phyloP scores from a whole-genome alignment of 2,888 invertebrate species.

The Chalcis sispes region DNA sequence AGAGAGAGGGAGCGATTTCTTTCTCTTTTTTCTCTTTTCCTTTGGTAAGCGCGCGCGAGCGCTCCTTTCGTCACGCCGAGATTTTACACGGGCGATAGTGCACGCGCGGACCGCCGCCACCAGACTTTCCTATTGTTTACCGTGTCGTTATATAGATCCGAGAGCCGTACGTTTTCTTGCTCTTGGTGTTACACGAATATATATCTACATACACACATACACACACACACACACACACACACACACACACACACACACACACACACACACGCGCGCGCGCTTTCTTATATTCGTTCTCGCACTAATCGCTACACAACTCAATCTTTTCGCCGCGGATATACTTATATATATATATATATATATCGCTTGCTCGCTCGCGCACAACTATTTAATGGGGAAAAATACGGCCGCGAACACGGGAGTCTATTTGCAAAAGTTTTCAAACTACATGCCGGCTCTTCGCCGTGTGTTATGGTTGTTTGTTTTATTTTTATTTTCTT shows the following conservation, averaged over 20 bases:
- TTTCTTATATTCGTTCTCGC: no score
- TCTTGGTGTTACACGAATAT: no score
- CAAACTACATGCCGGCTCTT: not conserved
- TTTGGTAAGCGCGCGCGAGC: not conserved
- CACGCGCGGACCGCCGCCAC: not conserved
- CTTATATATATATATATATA: no score
- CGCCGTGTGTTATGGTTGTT: no score
- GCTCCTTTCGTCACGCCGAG: constrained; percentile 51
- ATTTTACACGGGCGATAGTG: constrained; percentile 61
- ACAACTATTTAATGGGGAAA: not conserved
- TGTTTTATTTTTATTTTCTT: no score
- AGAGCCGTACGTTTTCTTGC: no score
- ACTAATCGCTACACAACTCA: constrained; percentile 57
- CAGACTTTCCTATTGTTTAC: constrained; percentile 52
- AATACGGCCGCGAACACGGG: not conserved
- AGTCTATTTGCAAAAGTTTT: not conserved
- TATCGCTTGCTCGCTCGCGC: no score
- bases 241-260: no score
- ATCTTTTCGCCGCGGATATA: no score
- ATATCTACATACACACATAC: no score
- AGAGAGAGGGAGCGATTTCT: not conserved
- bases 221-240: no score
- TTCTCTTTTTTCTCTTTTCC: constrained; percentile 9
- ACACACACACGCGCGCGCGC: no score
- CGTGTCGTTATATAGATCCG: constrained; percentile 23